Evolutionary conservation across 1,140 invertebrate species (phyloP), one percentile per base, ranked within the genome.

Genomic region (Conus betulinus): DNA sequence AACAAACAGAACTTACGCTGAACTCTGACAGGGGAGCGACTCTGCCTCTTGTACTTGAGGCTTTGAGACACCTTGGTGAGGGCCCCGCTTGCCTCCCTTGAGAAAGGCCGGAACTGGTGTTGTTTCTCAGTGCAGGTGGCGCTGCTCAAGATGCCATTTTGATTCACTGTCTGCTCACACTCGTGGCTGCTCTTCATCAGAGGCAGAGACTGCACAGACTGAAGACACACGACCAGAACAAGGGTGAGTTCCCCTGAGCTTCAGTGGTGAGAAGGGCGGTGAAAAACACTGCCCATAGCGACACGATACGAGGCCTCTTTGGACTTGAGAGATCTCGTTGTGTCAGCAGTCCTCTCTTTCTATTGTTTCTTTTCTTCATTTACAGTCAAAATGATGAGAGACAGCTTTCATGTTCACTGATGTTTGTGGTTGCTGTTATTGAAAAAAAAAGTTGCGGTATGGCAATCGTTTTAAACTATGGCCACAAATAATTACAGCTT

Each of bases 61-160:
- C 96, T 96, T 93, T 98, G 97, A 39, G 94, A 94, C 1, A 97
- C 96, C 0, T 95, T 96, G 3, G 97, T 97, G 87, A 96, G 96
- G 0, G 97, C 97, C 15, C 97, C 98, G 89, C 97, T 97, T 0
- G 97, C 97, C 74, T 96, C 96, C 51, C 96, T 96, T 74, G 97
- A 97, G 92, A 99, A 97, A 0, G 98, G 97, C 90, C 97, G 96
- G 82, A 99, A 96, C 8, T 97, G 93, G 94, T 98, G 97, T n/a
- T n/a, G n/a, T 3, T 95, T 94, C 94, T 99, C 98, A 5, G 94
- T 94, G 93, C 98, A 99, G 6, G 93, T 96, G 0, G 98, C 96
- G 23, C 95, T 96, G 27, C 97, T 96, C 90, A 98, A 97, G 15
- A 98, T 96, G 87, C 97, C 96, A 57, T 83, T n/a, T 93, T 98